Evolutionary conservation across 2,888 invertebrate species (phyloP), one percentile per base, ranked within the genome.

Genomic region (Macaria liturata): DNA sequence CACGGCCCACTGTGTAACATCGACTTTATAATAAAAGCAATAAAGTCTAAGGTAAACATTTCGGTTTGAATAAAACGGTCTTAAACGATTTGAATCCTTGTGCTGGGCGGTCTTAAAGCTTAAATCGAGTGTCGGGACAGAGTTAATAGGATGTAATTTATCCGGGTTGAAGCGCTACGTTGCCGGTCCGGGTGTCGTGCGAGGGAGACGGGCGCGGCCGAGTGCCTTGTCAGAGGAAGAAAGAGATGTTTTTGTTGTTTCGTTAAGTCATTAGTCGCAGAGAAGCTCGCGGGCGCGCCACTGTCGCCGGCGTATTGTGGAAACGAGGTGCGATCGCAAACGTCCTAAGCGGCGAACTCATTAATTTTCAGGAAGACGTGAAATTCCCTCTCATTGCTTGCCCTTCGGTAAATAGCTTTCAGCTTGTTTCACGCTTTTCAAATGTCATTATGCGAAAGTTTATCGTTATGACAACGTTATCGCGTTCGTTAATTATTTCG

Each of bases 101-200:
- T 76, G 70, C 55, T 70, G 4, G 70, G 69, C 78, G 71, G 79
- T 80, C 84, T 88, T 90, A 84, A 91, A 91, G 88, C 88, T 86
- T 80, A 87, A 91, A 87, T 91, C 87, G 90, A 83, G 81, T 82
- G 82, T 83, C 81, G 84, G 86, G 82, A 85, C 81, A 78, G 78
- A 86, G 88, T 88, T 90, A 89, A 91, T 91, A 90, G 88, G 90
- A 87, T 88, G 89, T 91, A 90, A 91, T 91, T 89, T 88, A 91
- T 90, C 89, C 88, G 88, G 83, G 88, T 85, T 81, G 81, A 81
- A 82, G 71, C 77, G 89, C 86, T 82, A 78, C 84, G 91, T 89
- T 88, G 91, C 89, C 90, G 86, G 81, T 85, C 82, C 80, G 88
- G 83, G 80, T 84, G 77, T 71, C 63, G 87, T 79, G 82, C 61